Evolutionary conservation across 2,797 vertebrate species (phyloP).

Genomic region (Scolopax bukidnonensis): DNA sequence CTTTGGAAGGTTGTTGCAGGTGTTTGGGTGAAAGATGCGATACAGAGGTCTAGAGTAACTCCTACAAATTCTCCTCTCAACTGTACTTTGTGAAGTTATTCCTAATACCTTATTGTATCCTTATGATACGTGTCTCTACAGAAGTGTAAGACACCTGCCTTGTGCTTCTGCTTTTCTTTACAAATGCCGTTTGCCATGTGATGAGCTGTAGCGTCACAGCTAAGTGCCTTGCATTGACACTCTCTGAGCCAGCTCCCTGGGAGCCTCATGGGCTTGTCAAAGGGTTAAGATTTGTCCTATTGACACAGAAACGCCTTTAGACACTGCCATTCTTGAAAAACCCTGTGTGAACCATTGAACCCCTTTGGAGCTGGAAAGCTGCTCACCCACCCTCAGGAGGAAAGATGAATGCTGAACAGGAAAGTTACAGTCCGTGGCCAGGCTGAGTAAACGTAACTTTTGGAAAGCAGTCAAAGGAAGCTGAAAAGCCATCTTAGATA

Average conservation of each 20-base stretch:
- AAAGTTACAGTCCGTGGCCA: background rate
- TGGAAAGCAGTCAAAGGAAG: slow-evolving; percentile 45
- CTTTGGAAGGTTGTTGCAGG: background rate
- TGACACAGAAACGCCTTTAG: slow-evolving; percentile 8
- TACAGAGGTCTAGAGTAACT: background rate
- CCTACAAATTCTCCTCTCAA: background rate
- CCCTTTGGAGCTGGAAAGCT: slow-evolving; percentile 11
- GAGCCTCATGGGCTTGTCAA: background rate
- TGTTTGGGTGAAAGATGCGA: background rate
- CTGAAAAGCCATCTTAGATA: slow-evolving; percentile 41
- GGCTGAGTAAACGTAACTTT: slow-evolving; percentile 34
- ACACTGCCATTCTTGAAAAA: background rate
- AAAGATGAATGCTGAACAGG: background rate
- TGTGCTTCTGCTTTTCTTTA: background rate
- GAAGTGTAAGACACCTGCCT: background rate
- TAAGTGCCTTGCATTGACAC: background rate
- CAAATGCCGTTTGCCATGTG: background rate
- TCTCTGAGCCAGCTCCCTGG: background rate
- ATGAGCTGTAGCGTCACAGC: slow-evolving; percentile 2
- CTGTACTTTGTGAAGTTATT: background rate
- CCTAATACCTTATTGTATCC: background rate
- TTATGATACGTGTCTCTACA: background rate
- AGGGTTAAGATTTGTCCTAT: slow-evolving; percentile 7
- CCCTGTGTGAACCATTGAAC: background rate
- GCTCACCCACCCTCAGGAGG: background rate